Base-by-base conservation (phyloP, 2,888 invertebrate genomes). In the Athalia rosae region DNA sequence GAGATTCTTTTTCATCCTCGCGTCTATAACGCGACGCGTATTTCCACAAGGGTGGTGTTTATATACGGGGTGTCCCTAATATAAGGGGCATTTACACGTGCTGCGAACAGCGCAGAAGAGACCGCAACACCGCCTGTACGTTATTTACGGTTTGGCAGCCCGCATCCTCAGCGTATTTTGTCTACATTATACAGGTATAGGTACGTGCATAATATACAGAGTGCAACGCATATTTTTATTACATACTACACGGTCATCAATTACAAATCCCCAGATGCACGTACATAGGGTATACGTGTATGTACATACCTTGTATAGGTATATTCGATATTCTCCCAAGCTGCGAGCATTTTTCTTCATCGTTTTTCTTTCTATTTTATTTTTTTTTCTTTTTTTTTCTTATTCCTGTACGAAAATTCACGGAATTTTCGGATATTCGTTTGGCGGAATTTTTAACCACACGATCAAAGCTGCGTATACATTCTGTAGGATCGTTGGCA, bases 81-180 rank as follows among this genome's bases (percentile, higher is more conserved):
- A 71, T 71, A 62, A 74, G 74, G 61, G 74, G 58, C 74, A 74
- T 74, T 74, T 74, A 74, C 74, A 74, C 59, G 74, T 50, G 74
- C 74, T 62, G 61, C 48, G 74, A 74, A 74, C 74, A 74, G 61
- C 74, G 74, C 45, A 74, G 74, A 74, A 74, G 74, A 74, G 74
- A 74, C 74, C 74, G 74, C 74, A 74, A 61, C 74, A 62, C 74
- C 74, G 74, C 74, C 74, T 74, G 74, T 62, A 59, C 74, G 74
- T 62, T 74, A 74, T 74, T 74, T 74, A 74, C 74, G 74, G 74
- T 74, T 74, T 74, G 74, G 74, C 74, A 74, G 61, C 74, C 74
- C 74, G 74, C 74, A 74, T 74, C 45, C 61, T 47, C 64, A 9
- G 15, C 43, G 9, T 45, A 63, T 13, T 45, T 3, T 48, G 13